Evolutionary conservation across 2,888 invertebrate species (phyloP).

Genomic region (Microplitis manilae): DNA sequence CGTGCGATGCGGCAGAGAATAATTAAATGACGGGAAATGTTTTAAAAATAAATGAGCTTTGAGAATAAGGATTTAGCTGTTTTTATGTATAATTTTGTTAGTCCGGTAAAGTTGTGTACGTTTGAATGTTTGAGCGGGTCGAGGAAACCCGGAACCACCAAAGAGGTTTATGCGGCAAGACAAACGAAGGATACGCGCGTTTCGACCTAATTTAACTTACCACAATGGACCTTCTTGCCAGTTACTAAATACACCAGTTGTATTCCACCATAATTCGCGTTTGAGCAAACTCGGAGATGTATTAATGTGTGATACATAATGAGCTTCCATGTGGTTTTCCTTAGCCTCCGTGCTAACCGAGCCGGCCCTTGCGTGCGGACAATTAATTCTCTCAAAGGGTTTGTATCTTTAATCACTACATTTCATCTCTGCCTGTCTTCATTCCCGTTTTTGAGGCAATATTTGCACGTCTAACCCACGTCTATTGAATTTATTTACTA

Average conservation of each 20-base stretch:
- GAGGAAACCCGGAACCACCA: slow-evolving; percentile 4
- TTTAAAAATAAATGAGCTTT: not conserved
- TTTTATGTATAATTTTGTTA: not conserved
- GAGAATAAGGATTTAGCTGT: not conserved
- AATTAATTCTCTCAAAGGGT: slow-evolving; percentile 16
- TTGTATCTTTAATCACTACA: slow-evolving; percentile 1
- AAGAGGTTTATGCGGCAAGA: slow-evolving; percentile 43
- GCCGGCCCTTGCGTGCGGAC: slow-evolving; percentile 11
- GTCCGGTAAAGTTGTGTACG: not conserved
- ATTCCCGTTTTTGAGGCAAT: not conserved
- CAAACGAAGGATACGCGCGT: slow-evolving; percentile 42
- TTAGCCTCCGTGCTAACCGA: slow-evolving; percentile 30
- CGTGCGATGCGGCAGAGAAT: not conserved
- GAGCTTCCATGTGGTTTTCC: slow-evolving; percentile 41
- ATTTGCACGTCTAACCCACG: not conserved
- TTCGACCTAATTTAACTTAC: slow-evolving; percentile 43
- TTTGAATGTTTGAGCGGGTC: slow-evolving; percentile 11
- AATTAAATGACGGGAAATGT: not conserved
- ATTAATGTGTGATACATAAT: slow-evolving; percentile 41
- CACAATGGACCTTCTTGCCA: slow-evolving; percentile 38
- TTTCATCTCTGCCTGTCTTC: not conserved
- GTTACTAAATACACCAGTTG: slow-evolving; percentile 14
- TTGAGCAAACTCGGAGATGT: slow-evolving; percentile 32
- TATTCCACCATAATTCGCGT: slow-evolving; percentile 40
- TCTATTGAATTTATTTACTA: not conserved